Evolutionary conservation across 2,113 vertebrate species (phyloP), one percentile per base, ranked within the genome.

Genomic region (Mesoclemmys tuberculata): DNA sequence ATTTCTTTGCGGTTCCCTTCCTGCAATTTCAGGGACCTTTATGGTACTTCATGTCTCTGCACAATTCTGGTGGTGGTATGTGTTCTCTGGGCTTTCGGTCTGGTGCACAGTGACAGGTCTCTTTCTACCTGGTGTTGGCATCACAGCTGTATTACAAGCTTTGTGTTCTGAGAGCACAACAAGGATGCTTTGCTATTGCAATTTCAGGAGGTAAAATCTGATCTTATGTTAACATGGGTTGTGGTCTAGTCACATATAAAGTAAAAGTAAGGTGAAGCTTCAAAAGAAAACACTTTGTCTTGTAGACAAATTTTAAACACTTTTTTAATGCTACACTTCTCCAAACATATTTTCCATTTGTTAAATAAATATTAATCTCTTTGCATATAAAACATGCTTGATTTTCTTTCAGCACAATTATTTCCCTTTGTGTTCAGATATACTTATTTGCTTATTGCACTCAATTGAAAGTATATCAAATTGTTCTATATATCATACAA

Each of bases 401-500:
- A 19, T 49, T 19, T 49, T 5, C 12, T 79, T 48, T 22, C 74
- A 80, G 1, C 46, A 74, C 82, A 92, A 27, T 31, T 29, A 3
- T 12, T 52, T 89, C 55, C 26, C 13, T 75, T 84, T 77, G n/a
- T 84, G 75, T 84, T 13, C 38, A 51, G 48, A 84, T 84, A 31
- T 83, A 84, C 19, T 80, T 55, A 26, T 55, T 80, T 90, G 14
- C 11, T 84, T 81, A 48, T 0, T 38, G 14, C 18, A 46, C 0
- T 0, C 46, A 82, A 55, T 21, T 55, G 35, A 21, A 84, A 84
- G 22, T 22, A 80, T 16, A 9, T 80, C 87, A 24, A 48, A 64
- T 54, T 84, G 5, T 71, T 52, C 71, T 0, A 0, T 82, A 19
- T 90, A 52, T 46, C 41, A 41, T 24, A 24, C 26, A 29, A 58